Percentiles rank a stretch among this genome's conserved stretches.
Evolutionary conservation across 1,140 invertebrate species (phyloP).

Genomic region (Papilio aristodemus): DNA sequence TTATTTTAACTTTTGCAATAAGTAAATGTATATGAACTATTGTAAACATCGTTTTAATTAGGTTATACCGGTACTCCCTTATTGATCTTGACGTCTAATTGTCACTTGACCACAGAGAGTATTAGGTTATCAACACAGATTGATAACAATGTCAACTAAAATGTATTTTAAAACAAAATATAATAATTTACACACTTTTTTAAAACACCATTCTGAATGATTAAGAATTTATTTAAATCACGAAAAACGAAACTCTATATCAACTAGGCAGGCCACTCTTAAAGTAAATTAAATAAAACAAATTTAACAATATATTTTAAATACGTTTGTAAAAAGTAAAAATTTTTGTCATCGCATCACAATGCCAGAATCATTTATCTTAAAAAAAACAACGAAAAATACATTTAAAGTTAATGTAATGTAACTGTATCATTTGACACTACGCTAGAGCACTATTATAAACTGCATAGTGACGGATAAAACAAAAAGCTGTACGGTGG

Average conservation of each 20-base stretch:
- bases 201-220: neutral
- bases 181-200: neutral
- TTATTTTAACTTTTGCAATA: too few relatives aligned
- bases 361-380: neutral
- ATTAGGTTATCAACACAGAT: neutral
- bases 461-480: constrained; percentile 36
- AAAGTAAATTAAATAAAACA: too few relatives aligned
- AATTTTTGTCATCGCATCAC: too few relatives aligned
- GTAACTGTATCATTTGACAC: constrained; percentile 5
- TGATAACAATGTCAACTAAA: neutral
- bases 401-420: too few relatives aligned
- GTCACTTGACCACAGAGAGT: neutral
- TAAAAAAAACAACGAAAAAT: neutral
- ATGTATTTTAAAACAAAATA: neutral
- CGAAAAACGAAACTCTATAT: neutral
- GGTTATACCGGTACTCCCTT: too few relatives aligned
- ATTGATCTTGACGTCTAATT: neutral
- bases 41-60: too few relatives aligned
- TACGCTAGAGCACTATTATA: constrained; percentile 22
- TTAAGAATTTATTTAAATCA: neutral
- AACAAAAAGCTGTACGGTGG: constrained; percentile 58
- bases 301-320: too few relatives aligned
- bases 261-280: too few relatives aligned
- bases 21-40: too few relatives aligned
- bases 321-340: too few relatives aligned